Base-by-base conservation (phyloP, 2,888 invertebrate species). In the Mimumesa dahlbomi region DNA sequence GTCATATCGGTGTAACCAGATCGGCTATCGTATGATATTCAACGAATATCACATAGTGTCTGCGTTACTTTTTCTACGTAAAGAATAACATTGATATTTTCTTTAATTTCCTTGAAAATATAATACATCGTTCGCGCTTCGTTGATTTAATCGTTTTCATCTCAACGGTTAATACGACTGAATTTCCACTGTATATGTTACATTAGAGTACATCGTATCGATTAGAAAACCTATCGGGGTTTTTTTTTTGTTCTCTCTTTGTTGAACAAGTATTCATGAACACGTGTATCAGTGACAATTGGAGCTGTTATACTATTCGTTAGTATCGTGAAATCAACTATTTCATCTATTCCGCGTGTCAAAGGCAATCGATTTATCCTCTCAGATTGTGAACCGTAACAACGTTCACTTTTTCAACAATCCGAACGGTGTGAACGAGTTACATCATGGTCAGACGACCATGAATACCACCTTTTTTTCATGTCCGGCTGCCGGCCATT, bases 311-410 rank as follows among this genome's bases (percentile, higher is more conserved):
- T n/a, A n/a, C n/a, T n/a, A n/a, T n/a, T n/a, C n/a, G n/a, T n/a
- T n/a, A n/a, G n/a, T n/a, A n/a, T n/a, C n/a, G n/a, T n/a, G n/a
- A n/a, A n/a, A n/a, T n/a, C n/a, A n/a, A n/a, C n/a, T n/a, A n/a
- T n/a, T n/a, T n/a, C n/a, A n/a, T n/a, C n/a, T n/a, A n/a, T n/a
- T n/a, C n/a, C n/a, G n/a, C n/a, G n/a, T n/a, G n/a, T n/a, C n/a
- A n/a, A n/a, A n/a, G n/a, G n/a, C n/a, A n/a, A n/a, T n/a, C n/a
- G n/a, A n/a, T n/a, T n/a, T n/a, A 18, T 19, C 11, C 59, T 29
- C 16, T 22, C 45, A 49, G 49, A 75, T 75, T 68, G 79, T 63
- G 57, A 75, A 75, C 68, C n/a, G n/a, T 79, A 79, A 79, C 75
- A 65, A 72, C 64, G 59, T 64, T 52, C 77, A 65, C 64, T 77